phyloP scores from a whole-genome alignment of 2,888 invertebrate genomes.

The Metopia argyrocephala region DNA sequence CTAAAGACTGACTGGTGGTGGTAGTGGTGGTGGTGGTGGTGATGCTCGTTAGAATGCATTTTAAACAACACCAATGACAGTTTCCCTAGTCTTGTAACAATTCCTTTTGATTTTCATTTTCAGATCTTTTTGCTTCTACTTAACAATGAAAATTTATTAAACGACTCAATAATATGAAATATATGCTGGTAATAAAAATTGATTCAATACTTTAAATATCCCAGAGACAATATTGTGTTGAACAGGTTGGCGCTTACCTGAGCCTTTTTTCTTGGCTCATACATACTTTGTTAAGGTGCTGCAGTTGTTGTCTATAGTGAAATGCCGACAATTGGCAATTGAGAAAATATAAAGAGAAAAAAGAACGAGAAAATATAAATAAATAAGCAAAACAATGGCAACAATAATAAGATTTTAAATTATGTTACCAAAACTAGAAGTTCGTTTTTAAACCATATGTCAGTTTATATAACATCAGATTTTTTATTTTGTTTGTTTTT shows the following conservation, averaged over 20 bases:
- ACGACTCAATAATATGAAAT: conserved; percentile 78
- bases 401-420: conserved; percentile 32
- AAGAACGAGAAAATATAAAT: conserved; percentile 32
- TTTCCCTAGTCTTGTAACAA: conserved; percentile 17
- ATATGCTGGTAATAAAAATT: conserved; percentile 76
- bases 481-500: no score
- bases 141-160: conserved; percentile 65
- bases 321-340: conserved; percentile 64
- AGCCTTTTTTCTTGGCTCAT: conserved; percentile 50
- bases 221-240: conserved; percentile 53
- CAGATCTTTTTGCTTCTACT: neutral
- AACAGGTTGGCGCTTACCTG: conserved; percentile 58
- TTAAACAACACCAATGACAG: conserved; percentile 25
- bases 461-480: conserved; percentile 60
- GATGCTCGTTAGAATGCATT: conserved; percentile 9
- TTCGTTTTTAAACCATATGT: conserved; percentile 58
- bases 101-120: no score
- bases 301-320: neutral
- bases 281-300: neutral
- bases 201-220: conserved; percentile 73
- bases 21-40: neutral
- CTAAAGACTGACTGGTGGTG: no score
- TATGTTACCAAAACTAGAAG: conserved; percentile 60
- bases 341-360: conserved; percentile 36
- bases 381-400: conserved; percentile 29